Evolutionary conservation across 2,797 vertebrate species (phyloP).

Genomic region (Borostomias antarcticus): DNA sequence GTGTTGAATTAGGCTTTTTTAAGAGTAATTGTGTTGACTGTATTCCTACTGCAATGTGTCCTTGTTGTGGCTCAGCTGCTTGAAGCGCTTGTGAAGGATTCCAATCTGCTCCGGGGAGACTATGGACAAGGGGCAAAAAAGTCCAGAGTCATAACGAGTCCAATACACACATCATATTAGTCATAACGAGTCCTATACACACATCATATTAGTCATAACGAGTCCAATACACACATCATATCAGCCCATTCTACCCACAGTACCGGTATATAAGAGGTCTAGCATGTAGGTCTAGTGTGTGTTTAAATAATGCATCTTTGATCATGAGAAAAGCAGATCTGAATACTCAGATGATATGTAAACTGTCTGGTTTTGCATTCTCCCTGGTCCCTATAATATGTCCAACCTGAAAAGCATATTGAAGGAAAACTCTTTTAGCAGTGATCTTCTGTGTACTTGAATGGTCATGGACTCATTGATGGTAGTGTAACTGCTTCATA

Average conservation of each 20-base stretch:
- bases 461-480: neutral
- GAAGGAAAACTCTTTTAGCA: too few relatives aligned
- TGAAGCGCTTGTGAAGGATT: constrained; percentile 89
- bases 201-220: neutral
- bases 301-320: too few relatives aligned
- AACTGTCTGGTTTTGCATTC: neutral
- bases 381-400: too few relatives aligned
- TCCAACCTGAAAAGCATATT: too few relatives aligned
- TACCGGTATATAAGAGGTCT: too few relatives aligned
- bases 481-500: neutral
- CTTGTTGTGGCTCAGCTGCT: constrained; percentile 87
- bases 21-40: neutral
- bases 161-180: constrained; percentile 1
- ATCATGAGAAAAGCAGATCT: too few relatives aligned
- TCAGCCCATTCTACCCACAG: neutral
- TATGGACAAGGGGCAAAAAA: constrained; percentile 50
- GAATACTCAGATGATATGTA: too few relatives aligned
- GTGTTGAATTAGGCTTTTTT: neutral
- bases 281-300: too few relatives aligned
- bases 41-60: constrained; percentile 84
- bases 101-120: constrained; percentile 91
- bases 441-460: too few relatives aligned
- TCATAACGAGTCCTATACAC: neutral
- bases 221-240: constrained; percentile 1
- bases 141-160: neutral